Evolutionary conservation across 1,140 invertebrate genomes (phyloP).

Genomic region (Chrysoperla carnea): DNA sequence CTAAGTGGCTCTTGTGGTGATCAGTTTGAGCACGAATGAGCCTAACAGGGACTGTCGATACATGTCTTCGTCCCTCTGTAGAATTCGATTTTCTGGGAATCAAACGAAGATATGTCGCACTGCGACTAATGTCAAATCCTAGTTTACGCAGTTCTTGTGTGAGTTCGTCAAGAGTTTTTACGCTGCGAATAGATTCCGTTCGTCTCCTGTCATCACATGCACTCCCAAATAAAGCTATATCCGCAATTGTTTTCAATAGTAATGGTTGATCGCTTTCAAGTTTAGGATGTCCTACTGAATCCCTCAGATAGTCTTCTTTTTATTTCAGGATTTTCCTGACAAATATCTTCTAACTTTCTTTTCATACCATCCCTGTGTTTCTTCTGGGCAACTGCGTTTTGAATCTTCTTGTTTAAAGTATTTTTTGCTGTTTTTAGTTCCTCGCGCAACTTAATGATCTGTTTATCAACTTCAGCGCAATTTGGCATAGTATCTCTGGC

Average conservation of each 20-base stretch:
- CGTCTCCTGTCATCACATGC: conserved; percentile 15
- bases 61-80: too few species aligned
- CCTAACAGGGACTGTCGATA: conserved; percentile 19
- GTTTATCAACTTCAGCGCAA: conserved; percentile 11
- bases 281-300: too few species aligned
- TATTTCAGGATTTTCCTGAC: too few species aligned
- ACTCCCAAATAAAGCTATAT: conserved; percentile 16
- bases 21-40: conserved; percentile 11
- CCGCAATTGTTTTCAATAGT: conserved; percentile 15
- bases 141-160: conserved; percentile 14
- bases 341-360: too few species aligned
- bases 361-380: too few species aligned
- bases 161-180: conserved; percentile 1
- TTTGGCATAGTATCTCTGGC: conserved; percentile 10
- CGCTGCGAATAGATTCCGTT: conserved; percentile 1
- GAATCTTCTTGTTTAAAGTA: conserved; percentile 12
- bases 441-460: conserved; percentile 7
- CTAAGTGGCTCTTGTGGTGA: conserved; percentile 12
- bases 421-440: conserved; percentile 8
- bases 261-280: conserved; percentile 5
- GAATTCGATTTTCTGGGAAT: too few species aligned
- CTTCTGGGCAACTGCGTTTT: conserved; percentile 6
- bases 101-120: conserved; percentile 15
- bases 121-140: conserved; percentile 15
- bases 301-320: too few species aligned